Percentiles rank a stretch among this genome's conserved stretches.
These are phyloP conservation scores for Lordiphosa clarofinis DNA, from an alignment of 1,140 invertebrate species.

Conservation along the genomic window DNA sequence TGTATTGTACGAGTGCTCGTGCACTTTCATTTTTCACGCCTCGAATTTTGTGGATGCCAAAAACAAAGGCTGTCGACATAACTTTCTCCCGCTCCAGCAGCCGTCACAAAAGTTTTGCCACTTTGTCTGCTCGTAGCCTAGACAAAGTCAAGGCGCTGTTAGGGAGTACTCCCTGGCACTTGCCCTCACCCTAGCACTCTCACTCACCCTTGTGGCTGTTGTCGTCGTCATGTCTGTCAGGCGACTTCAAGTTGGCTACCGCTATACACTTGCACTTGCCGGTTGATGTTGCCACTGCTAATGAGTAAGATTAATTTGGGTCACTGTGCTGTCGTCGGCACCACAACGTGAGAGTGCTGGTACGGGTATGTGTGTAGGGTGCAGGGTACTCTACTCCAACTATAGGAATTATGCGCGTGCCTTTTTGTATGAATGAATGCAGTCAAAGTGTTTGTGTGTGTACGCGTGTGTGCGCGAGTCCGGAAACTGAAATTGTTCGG, in stretches of 20 bases:
- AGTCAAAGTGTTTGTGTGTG: conserved; percentile 16
- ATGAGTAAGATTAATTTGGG: conserved; percentile 77
- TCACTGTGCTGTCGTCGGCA: conserved; percentile 49
- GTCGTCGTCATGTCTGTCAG: conserved; percentile 43
- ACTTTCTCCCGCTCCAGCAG: neutral
- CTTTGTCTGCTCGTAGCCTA: conserved; percentile 42
- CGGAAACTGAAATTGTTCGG: conserved; percentile 66
- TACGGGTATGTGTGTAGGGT: neutral
- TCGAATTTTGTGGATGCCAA: conserved; percentile 22
- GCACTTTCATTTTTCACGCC: conserved; percentile 16
- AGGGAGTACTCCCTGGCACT: conserved; percentile 5
- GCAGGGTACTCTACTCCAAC: neutral
- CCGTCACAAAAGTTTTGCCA: conserved; percentile 48
- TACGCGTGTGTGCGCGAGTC: conserved; percentile 11
- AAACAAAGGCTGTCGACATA: conserved; percentile 30
- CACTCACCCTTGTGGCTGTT: conserved; percentile 5
- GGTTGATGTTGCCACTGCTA: conserved; percentile 30
- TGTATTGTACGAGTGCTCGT: neutral
- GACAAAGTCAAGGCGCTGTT: conserved; percentile 33
- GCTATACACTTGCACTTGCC: conserved; percentile 49
- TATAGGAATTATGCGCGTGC: conserved; percentile 61
- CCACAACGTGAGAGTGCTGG: conserved; percentile 2
- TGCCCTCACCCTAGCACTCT: no score
- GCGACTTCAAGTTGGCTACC: conserved; percentile 34
- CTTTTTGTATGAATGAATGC: conserved; percentile 42